Base-by-base conservation (phyloP, 2,113 vertebrate species). In the Hipposideros armiger region DNA sequence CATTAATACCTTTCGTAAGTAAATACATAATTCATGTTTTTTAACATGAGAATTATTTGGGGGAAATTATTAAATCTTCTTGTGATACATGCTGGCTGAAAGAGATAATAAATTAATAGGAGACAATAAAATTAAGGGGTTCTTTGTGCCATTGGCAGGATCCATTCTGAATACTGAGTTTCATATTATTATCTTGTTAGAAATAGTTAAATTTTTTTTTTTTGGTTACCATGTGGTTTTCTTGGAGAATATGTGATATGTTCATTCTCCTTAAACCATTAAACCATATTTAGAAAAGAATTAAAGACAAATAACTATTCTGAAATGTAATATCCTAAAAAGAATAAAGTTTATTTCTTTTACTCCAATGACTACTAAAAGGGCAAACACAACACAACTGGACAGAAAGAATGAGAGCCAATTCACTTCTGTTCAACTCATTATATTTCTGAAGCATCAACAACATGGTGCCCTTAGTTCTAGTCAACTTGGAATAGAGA, bases 11-110 rank as follows among this genome's bases (percentile, higher is more conserved):
- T 15, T 58, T 90, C 9, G 40, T 5, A 24, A 87, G 54, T 91
- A 95, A 91, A 0, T 70, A 90, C 83, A 84, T 60, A 66, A 86
- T 69, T 93, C 24, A 66, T 36, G 36, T 16, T 60, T 83, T 89
- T 92, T 40, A 76, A 7, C 20, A 86, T 77, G 30, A 76, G 13
- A 78, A 69, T 73, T 77, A 67, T 86, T 95, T 36, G 64, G 26
- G 42, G 16, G 17, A 78, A 42, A 17, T 60, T 77, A 86, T 30
- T 91, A 73, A 93, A 91, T 69, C 19, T 66, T 11, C 7, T 45
- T 93, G 32, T 82, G 69, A 30, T 40, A 73, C n/a, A 40, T 52
- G 40, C 42, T 82, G 52, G 36, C 4, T 50, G 11, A 70, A 87
- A 67, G 32, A 73, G 4, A 70, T 73, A 84, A 87, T 78, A 11